Conservation (phyloP, 2,888 invertebrate genomes). For the Pyrochroa serraticornis region DNA sequence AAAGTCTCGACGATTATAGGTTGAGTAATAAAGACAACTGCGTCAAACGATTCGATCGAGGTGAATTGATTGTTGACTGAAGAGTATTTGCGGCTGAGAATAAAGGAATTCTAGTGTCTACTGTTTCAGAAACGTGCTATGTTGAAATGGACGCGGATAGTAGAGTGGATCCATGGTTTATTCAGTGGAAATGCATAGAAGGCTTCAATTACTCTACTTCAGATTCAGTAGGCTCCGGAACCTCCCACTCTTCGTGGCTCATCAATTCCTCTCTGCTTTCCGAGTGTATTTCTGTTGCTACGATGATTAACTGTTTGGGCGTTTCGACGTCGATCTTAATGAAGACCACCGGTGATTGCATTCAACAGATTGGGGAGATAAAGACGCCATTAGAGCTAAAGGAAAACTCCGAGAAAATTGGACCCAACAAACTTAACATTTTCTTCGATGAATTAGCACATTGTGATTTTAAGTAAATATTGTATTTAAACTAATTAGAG, state of each 20-base stretch:
- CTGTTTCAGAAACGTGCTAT: conserved; percentile 44
- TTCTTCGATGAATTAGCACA: neutral
- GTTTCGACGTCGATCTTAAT: conserved; percentile 11
- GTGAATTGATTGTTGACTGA: too few relatives aligned
- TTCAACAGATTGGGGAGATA: conserved; percentile 12
- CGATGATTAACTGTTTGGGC: conserved; percentile 17
- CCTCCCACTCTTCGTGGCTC: conserved; percentile 6
- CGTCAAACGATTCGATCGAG: too few relatives aligned
- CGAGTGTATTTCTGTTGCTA: too few relatives aligned
- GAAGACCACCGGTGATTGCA: conserved; percentile 4
- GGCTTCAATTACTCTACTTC: conserved; percentile 43
- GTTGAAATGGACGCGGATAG: conserved; percentile 43
- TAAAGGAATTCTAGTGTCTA: conserved; percentile 3
- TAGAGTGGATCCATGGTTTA: conserved; percentile 50
- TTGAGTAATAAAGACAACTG: too few relatives aligned
- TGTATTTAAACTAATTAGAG: too few relatives aligned
- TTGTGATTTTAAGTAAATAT: too few relatives aligned
- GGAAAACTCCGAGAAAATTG: neutral
- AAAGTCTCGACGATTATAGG: too few relatives aligned
- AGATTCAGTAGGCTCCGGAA: neutral
- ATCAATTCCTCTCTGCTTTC: conserved; percentile 12
- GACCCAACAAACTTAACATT: neutral
- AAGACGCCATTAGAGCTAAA: conserved; percentile 6
- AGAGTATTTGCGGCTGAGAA: neutral
- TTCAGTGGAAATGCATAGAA: conserved; percentile 47